Percentiles rank a stretch among this genome's conserved stretches.
Conservation (phyloP, 2,888 invertebrate species). For the Exephanes ischioxanthus region DNA sequence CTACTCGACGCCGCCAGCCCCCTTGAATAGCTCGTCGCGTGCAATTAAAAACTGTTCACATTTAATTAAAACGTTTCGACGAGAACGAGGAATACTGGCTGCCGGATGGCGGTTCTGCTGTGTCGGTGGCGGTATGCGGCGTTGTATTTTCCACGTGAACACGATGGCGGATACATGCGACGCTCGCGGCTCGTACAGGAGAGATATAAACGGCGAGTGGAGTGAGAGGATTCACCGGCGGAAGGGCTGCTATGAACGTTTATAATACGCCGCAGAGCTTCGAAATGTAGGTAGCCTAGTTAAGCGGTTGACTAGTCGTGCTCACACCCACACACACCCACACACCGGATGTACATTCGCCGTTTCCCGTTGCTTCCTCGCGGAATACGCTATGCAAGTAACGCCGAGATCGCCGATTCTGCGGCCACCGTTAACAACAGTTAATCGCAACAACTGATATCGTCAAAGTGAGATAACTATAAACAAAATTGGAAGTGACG, state of each 20-base stretch:
- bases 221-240: conserved; percentile 57
- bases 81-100: conserved; percentile 64
- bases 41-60: conserved; percentile 80
- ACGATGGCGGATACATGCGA: conserved; percentile 29
- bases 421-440: not conserved
- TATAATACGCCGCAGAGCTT: conserved; percentile 30
- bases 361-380: conserved; percentile 63
- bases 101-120: conserved; percentile 17
- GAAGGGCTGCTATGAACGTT: conserved; percentile 35
- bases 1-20: conserved; percentile 68
- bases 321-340: not conserved
- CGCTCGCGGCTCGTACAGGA: conserved; percentile 20
- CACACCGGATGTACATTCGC: conserved; percentile 35
- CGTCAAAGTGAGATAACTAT: not conserved
- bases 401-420: not conserved
- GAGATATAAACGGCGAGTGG: conserved; percentile 56
- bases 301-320: conserved; percentile 66
- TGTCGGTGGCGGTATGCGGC: conserved; percentile 55
- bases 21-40: conserved; percentile 55
- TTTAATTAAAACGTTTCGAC: conserved; percentile 79
- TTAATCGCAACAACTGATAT: not conserved
- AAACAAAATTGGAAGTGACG: not conserved
- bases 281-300: conserved; percentile 64
- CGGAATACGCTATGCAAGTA: conserved; percentile 21
- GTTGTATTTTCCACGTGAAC: conserved; percentile 24